phyloP scores from a whole-genome alignment of 2,797 vertebrate species.

The Chaenodraco wilsoni region DNA sequence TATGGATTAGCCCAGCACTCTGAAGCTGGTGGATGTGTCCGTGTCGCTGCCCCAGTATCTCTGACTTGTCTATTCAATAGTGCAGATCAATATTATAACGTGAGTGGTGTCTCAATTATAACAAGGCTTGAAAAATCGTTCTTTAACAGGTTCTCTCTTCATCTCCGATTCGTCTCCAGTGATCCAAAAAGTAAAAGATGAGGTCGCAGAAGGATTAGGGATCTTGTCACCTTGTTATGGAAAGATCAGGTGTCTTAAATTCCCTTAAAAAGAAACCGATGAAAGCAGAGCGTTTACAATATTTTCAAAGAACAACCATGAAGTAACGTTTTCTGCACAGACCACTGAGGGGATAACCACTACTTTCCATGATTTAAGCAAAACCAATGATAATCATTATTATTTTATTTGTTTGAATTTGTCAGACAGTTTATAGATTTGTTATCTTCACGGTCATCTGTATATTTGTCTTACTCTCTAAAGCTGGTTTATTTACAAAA shows the following conservation, averaged over 20 bases:
- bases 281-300: background rate
- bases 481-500: no score
- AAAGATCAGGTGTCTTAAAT: background rate
- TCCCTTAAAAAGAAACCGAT: background rate
- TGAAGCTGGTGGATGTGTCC: conserved; percentile 19
- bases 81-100: conserved; percentile 50
- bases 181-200: conserved; percentile 14
- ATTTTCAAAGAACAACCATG: background rate
- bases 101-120: conserved; percentile 47
- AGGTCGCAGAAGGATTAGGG: background rate
- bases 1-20: background rate
- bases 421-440: no score
- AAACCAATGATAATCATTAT: background rate
- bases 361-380: background rate
- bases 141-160: conserved; percentile 22
- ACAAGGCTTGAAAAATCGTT: conserved; percentile 25
- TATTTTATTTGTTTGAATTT: no score
- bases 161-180: conserved; percentile 9
- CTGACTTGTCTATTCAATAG: conserved; percentile 36
- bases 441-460: no score
- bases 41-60: conserved; percentile 29
- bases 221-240: background rate
- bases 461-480: no score
- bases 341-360: background rate
- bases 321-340: background rate